Evolutionary conservation across 1,140 invertebrate species (phyloP).

Genomic region (Aphaenogaster rudis): DNA sequence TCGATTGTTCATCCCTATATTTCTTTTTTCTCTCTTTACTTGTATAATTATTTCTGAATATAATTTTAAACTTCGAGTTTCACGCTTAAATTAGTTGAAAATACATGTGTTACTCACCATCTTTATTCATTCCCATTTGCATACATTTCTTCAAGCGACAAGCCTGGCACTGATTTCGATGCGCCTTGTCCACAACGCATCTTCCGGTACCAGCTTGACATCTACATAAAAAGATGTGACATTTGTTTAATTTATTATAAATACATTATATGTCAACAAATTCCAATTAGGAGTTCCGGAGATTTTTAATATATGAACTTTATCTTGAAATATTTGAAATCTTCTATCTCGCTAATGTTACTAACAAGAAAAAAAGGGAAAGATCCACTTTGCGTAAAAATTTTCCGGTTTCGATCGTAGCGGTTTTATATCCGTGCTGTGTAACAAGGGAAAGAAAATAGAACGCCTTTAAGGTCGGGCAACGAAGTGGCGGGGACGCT

Average conservation of each 20-base stretch:
- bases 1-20: neutral
- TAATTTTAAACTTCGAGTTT: neutral
- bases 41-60: neutral
- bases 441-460: neutral
- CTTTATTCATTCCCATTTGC: slow-evolving; percentile 99
- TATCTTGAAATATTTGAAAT: neutral
- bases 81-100: neutral
- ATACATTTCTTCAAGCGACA: slow-evolving; percentile 99
- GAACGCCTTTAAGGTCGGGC: slow-evolving; percentile 34
- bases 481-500: slow-evolving; percentile 56
- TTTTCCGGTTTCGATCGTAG: neutral
- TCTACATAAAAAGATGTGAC: slow-evolving; percentile 88
- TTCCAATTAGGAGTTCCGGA: neutral
- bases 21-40: neutral
- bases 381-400: neutral
- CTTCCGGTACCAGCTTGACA: slow-evolving; percentile 98
- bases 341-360: neutral
- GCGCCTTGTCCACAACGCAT: slow-evolving; percentile 99
- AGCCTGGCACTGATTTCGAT: slow-evolving; percentile 99
- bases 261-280: neutral
- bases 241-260: slow-evolving; percentile 5
- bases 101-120: slow-evolving; percentile 92
- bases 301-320: neutral
- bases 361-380: neutral
- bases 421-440: slow-evolving; percentile 16